phyloP scores from a whole-genome alignment of 2,797 vertebrate genomes.

The Hapalemur alaotrensis region DNA sequence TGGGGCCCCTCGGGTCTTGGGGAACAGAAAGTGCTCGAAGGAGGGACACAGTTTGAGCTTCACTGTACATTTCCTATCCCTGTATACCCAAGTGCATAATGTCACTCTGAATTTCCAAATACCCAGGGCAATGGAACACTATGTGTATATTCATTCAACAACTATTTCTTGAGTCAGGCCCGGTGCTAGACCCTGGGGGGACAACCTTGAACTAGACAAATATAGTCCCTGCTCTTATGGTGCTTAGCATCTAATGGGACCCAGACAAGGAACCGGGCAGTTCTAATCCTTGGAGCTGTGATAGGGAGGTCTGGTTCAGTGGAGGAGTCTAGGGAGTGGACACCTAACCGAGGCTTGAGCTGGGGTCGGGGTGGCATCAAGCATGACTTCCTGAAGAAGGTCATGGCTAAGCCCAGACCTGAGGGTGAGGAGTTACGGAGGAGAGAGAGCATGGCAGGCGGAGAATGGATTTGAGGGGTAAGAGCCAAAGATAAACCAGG shows the following conservation, averaged over 20 bases:
- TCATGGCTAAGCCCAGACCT: not conserved
- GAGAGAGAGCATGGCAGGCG: not conserved
- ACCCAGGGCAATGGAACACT: not conserved
- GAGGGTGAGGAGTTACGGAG: not conserved
- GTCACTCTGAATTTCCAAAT: not conserved
- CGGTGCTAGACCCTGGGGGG: not conserved
- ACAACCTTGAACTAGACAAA: not conserved
- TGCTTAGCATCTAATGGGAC: not conserved
- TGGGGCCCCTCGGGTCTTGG: not conserved
- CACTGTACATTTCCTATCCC: not conserved
- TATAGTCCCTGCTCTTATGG: not conserved
- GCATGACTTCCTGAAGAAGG: not conserved
- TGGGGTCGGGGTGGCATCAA: fast-evolving
- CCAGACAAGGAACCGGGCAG: not conserved
- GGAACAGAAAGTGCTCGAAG: not conserved
- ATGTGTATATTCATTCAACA: not conserved
- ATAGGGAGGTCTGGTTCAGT: not conserved
- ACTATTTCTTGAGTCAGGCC: not conserved
- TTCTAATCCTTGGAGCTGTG: not conserved
- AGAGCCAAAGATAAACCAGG: not conserved
- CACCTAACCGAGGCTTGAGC: not conserved
- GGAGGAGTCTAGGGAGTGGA: fast-evolving
- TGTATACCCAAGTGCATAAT: fast-evolving
- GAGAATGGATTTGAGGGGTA: not conserved
- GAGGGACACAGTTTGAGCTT: fast-evolving